Percentiles rank a stretch among this genome's conserved stretches.
Conservation (phyloP, 2,888 invertebrate species). For the Salticus scenicus region DNA sequence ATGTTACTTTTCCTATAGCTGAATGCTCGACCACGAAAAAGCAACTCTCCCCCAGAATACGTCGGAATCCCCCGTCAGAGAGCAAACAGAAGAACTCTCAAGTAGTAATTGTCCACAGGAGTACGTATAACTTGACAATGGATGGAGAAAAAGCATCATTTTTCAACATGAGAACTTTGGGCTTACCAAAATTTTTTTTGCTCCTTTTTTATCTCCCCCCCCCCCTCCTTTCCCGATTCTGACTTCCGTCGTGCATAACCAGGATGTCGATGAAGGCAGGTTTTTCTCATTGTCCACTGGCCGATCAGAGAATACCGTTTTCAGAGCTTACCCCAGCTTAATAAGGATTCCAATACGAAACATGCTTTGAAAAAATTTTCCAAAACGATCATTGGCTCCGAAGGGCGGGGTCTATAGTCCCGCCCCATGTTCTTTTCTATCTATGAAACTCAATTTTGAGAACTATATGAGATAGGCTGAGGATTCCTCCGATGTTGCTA, state of each 20-base stretch:
- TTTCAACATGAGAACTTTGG: slow-evolving; percentile 57
- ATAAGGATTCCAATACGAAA: background rate
- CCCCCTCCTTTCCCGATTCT: background rate
- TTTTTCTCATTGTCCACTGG: slow-evolving; percentile 60
- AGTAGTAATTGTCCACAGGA: slow-evolving; percentile 63
- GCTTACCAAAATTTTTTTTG: slow-evolving; percentile 18
- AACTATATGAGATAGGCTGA: background rate
- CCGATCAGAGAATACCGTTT: background rate
- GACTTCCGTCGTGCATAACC: slow-evolving; percentile 44
- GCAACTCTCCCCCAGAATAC: background rate
- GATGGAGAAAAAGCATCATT: slow-evolving; percentile 47
- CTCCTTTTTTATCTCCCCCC: slow-evolving; percentile 28
- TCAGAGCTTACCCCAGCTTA: background rate
- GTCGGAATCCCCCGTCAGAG: slow-evolving; percentile 6
- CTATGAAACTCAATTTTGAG: background rate
- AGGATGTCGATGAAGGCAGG: slow-evolving; percentile 61
- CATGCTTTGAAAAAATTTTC: background rate
- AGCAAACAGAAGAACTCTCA: slow-evolving; percentile 50
- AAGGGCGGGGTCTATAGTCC: slow-evolving; percentile 34
- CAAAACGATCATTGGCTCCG: slow-evolving; percentile 47
- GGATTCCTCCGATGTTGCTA: background rate
- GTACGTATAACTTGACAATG: slow-evolving; percentile 37
- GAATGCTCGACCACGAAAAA: background rate
- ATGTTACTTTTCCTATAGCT: background rate
- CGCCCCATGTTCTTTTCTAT: slow-evolving; percentile 18